phyloP scores from a whole-genome alignment of 2,113 vertebrate species.

The Axis porcinus region DNA sequence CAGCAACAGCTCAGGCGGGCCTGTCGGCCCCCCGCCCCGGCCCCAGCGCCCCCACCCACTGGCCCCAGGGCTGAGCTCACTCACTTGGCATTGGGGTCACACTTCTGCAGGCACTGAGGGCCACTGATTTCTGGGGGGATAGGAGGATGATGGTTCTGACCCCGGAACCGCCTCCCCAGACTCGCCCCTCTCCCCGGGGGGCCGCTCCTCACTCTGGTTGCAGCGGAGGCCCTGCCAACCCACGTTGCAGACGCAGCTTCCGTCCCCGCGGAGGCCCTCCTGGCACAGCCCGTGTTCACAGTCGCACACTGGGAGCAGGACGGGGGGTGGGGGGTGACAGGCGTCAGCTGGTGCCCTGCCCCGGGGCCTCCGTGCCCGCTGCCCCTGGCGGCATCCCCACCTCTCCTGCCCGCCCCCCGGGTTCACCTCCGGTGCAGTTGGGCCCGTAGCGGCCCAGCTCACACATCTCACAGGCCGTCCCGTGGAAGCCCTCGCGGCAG shows the following conservation, averaged over 20 bases:
- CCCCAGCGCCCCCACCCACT: background rate
- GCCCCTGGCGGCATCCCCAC: background rate
- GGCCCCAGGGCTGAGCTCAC: background rate
- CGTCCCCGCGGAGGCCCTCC: slow-evolving; percentile 88
- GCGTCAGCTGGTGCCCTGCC: background rate
- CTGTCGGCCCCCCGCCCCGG: background rate
- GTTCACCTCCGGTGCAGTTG: slow-evolving; percentile 87
- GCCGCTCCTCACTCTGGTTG: slow-evolving; percentile 84
- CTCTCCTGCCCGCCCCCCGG: accelerated
- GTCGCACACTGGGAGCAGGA: slow-evolving; percentile 83
- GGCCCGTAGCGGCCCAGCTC: slow-evolving; percentile 91
- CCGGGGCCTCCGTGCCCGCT: background rate
- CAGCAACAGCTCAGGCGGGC: background rate
- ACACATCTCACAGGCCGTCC: slow-evolving; percentile 94
- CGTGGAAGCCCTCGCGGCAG: slow-evolving; percentile 95
- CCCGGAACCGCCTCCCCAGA: background rate
- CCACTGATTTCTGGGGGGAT: background rate
- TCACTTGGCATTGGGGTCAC: slow-evolving; percentile 70
- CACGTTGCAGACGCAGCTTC: slow-evolving; percentile 89
- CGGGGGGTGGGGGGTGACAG: no score
- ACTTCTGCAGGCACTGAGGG: slow-evolving; percentile 43
- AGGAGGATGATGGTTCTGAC: background rate
- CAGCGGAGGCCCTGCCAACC: slow-evolving; percentile 92
- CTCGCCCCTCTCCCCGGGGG: background rate
- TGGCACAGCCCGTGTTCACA: slow-evolving; percentile 91